Base-by-base conservation (phyloP, 2,888 invertebrate genomes). In the Dryococelus australis region DNA sequence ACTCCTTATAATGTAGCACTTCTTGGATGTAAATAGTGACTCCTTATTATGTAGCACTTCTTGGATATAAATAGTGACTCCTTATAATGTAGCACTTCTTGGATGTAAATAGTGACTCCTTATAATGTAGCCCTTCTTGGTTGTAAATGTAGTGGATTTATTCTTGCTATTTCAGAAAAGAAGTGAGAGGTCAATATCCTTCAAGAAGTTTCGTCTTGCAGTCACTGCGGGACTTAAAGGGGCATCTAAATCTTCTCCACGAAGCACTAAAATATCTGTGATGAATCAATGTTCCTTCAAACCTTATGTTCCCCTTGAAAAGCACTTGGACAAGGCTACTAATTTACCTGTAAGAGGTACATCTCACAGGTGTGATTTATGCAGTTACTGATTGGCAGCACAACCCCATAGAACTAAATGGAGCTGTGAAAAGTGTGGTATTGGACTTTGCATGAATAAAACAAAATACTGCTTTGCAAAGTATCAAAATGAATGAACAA, bases 61-160 rank as follows among this genome's bases (percentile, higher is more conserved):
- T n/a, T n/a, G n/a, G n/a, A n/a, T n/a, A n/a, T n/a, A n/a, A n/a
- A n/a, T n/a, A n/a, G n/a, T n/a, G n/a, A n/a, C n/a, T n/a, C n/a
- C n/a, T n/a, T n/a, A n/a, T n/a, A n/a, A n/a, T n/a, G n/a, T n/a
- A n/a, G n/a, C n/a, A n/a, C n/a, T n/a, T n/a, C n/a, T n/a, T n/a
- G n/a, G n/a, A n/a, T n/a, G n/a, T n/a, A 91, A 91, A 90, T 91
- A 91, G 91, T 91, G 91, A 90, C 90, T 90, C 87, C 84, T 90
- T 35, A 89, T 90, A 79, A 90, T 90, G 85, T 91, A 89, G 88
- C 89, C 90, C 88, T 90, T 91, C 86, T 65, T 90, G 24, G 90
- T 90, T 88, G 89, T 89, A 26, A 84, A 87, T 85, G 88, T 91
- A 20, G 89, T 90, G 6, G 90, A 83, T 83, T 83, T 27, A 35